Evolutionary conservation across 2,888 invertebrate genomes (phyloP).

Genomic region (Notocelia uddmanniana): DNA sequence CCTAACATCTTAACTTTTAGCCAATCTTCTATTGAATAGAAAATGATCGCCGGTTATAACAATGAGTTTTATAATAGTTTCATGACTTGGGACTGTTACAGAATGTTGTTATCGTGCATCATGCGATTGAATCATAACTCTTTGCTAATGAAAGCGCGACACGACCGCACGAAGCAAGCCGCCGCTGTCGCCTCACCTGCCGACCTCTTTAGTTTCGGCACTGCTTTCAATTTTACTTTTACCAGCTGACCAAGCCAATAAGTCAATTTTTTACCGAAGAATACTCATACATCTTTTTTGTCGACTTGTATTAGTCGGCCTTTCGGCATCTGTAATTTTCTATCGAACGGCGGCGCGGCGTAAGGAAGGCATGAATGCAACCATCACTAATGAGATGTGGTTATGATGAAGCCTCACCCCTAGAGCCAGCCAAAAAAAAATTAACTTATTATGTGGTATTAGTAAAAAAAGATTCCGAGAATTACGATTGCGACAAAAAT

Average conservation of each 20-base stretch:
- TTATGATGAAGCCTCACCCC: too few relatives aligned
- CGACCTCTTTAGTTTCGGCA: slow-evolving; percentile 16
- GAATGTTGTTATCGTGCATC: slow-evolving; percentile 48
- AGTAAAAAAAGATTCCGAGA: too few relatives aligned
- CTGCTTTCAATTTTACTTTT: slow-evolving; percentile 20
- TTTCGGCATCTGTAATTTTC: too few relatives aligned
- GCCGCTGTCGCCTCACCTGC: neutral
- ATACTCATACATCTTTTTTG: neutral
- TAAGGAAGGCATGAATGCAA: too few relatives aligned
- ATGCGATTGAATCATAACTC: slow-evolving; percentile 49
- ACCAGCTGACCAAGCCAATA: neutral
- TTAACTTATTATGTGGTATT: too few relatives aligned
- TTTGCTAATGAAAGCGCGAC: slow-evolving; percentile 46
- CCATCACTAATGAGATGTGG: too few relatives aligned
- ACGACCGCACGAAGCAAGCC: slow-evolving; percentile 30
- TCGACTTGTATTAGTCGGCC: too few relatives aligned
- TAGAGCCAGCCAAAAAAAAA: neutral
- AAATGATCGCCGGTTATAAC: slow-evolving; percentile 56
- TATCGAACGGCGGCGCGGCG: too few relatives aligned
- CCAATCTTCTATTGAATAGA: slow-evolving; percentile 18
- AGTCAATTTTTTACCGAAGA: neutral
- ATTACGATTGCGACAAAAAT: neutral
- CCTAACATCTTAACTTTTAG: slow-evolving; percentile 16
- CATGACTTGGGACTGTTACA: slow-evolving; percentile 60
- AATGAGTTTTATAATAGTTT: slow-evolving; percentile 54